Evolutionary conservation across 2,888 invertebrate species (phyloP).

Genomic region (Tetheella fluctuosa): DNA sequence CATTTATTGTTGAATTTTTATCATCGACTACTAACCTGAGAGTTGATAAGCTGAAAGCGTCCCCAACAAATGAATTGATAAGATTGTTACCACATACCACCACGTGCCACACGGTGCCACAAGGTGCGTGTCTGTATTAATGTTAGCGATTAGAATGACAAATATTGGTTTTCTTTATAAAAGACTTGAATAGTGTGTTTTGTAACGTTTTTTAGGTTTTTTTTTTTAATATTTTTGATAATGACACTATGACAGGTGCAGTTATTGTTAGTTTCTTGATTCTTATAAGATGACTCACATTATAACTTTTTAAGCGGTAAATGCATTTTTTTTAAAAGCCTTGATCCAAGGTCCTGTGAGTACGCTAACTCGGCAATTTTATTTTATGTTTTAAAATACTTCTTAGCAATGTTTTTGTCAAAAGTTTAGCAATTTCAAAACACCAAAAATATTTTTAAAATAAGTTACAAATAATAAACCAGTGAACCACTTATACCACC

Average conservation of each 20-base stretch:
- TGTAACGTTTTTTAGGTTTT: background rate
- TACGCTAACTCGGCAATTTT: no score
- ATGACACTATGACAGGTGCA: conserved; percentile 42
- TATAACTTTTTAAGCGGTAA: no score
- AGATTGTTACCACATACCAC: conserved; percentile 41
- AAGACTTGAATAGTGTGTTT: conserved; percentile 29
- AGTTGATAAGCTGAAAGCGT: conserved; percentile 33
- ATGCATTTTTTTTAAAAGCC: background rate
- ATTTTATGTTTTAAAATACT: no score
- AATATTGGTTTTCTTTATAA: conserved; percentile 56
- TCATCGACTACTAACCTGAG: conserved; percentile 19
- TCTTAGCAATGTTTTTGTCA: no score
- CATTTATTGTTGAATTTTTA: conserved; percentile 12
- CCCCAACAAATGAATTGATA: conserved; percentile 54
- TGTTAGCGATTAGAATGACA: conserved; percentile 58
- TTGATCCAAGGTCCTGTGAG: no score
- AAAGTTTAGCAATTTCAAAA: no score
- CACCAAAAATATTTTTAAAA: no score
- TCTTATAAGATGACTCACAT: conserved; percentile 22
- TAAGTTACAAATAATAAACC: no score
- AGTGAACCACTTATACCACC: no score
- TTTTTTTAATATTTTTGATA: conserved; percentile 33
- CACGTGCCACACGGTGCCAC: conserved; percentile 39
- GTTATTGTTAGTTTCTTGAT: conserved; percentile 18
- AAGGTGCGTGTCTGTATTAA: conserved; percentile 33